Percentiles rank a stretch among this genome's conserved stretches.
Conservation (phyloP, 2,797 vertebrate species). For the Pagetopsis macropterus region DNA sequence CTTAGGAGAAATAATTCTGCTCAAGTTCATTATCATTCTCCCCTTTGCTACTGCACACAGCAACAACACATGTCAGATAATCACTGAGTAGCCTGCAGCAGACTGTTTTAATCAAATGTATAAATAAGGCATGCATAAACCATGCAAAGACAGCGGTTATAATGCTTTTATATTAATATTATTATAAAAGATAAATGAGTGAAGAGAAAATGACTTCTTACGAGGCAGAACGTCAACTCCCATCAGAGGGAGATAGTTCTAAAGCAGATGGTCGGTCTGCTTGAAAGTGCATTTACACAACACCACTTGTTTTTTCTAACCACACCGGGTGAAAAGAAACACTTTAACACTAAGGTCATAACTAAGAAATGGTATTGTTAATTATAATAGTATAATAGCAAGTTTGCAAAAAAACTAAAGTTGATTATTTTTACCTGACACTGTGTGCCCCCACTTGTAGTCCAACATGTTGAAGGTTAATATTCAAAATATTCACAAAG, state of each 20-base stretch:
- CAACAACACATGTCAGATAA: neutral
- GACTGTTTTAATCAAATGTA: neutral
- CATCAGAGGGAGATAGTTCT: neutral
- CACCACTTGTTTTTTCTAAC: neutral
- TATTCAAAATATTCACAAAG: too few species aligned
- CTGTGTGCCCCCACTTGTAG: too few species aligned
- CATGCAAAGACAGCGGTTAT: neutral
- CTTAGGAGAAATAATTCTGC: too few species aligned
- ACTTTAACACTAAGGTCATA: neutral
- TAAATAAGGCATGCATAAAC: constrained; percentile 11
- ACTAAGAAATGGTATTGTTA: too few species aligned
- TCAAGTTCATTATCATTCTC: too few species aligned
- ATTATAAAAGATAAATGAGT: constrained; percentile 11
- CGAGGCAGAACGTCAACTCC: neutral
- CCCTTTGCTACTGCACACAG: too few species aligned
- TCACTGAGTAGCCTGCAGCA: neutral
- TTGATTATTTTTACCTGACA: too few species aligned
- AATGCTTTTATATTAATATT: neutral
- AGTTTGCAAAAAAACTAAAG: too few species aligned
- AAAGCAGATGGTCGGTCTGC: neutral
- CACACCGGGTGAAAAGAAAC: neutral
- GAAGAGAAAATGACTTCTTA: neutral
- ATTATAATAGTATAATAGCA: too few species aligned
- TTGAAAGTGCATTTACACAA: neutral
- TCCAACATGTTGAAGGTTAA: too few species aligned